Percentiles rank a stretch among this genome's conserved stretches.
Evolutionary conservation across 2,113 vertebrate genomes (phyloP).

Genomic region (Perccottus glenii): DNA sequence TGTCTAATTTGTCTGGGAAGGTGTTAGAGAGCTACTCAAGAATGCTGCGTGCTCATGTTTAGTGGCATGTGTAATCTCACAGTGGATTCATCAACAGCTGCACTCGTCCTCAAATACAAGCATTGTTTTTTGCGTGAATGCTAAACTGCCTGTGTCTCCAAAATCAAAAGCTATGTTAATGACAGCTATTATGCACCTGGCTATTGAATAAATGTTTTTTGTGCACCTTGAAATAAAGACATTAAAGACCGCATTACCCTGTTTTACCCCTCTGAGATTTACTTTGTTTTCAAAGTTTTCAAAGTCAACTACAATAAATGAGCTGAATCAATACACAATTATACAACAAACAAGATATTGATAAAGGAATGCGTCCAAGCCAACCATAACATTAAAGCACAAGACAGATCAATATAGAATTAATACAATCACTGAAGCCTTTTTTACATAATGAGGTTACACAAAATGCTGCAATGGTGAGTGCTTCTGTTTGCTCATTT

Average conservation of each 20-base stretch:
- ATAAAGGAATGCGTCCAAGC: constrained; percentile 58
- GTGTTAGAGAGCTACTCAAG: constrained; percentile 68
- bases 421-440: constrained; percentile 45
- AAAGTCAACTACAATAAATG: constrained; percentile 43
- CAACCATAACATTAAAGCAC: constrained; percentile 61
- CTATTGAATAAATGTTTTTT: constrained; percentile 28
- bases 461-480: not conserved
- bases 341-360: constrained; percentile 75
- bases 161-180: constrained; percentile 28
- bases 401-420: constrained; percentile 63
- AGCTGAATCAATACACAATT: constrained; percentile 77
- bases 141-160: constrained; percentile 29
- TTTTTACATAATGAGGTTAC: constrained; percentile 4
- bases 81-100: constrained; percentile 35
- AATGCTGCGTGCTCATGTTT: constrained; percentile 67
- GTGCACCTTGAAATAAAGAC: constrained; percentile 16
- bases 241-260: constrained; percentile 35
- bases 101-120: constrained; percentile 21
- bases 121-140: constrained; percentile 52
- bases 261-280: constrained; percentile 23
- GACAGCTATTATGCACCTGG: constrained; percentile 35
- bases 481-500: not conserved
- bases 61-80: constrained; percentile 65
- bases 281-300: constrained; percentile 21
- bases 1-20: constrained; percentile 79